Evolutionary conservation across 2,797 vertebrate species (phyloP).

Genomic region (Tamandua tetradactyla): DNA sequence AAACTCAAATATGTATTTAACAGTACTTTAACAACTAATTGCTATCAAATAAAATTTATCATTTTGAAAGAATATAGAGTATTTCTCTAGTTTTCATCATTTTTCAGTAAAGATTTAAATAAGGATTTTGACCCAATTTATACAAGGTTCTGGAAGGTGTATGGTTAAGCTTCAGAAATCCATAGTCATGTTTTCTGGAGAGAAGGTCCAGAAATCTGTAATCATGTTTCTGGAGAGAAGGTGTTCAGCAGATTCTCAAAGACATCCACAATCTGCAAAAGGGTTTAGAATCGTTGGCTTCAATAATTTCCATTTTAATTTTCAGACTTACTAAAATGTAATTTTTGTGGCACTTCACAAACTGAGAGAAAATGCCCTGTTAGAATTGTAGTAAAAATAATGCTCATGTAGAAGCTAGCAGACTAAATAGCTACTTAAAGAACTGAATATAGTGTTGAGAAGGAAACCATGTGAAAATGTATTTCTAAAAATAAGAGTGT

Average conservation of each 20-base stretch:
- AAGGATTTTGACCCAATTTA: neutral
- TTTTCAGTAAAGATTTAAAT: neutral
- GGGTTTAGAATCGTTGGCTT: neutral
- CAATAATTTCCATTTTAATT: neutral
- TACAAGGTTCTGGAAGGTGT: neutral
- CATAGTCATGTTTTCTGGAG: neutral
- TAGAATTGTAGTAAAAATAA: neutral
- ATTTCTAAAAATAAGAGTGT: conserved; percentile 8
- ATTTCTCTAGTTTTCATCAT: neutral
- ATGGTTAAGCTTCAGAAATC: neutral
- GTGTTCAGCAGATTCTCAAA: neutral
- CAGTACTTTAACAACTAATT: neutral
- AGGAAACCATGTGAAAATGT: neutral
- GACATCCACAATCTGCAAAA: neutral
- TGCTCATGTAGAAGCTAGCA: neutral
- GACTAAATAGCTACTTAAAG: neutral
- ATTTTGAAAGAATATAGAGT: neutral
- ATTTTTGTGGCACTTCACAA: neutral
- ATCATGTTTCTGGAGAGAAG: no score
- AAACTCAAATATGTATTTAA: neutral
- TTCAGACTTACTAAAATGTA: neutral
- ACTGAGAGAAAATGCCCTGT: neutral
- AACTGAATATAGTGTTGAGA: neutral
- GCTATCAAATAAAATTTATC: neutral
- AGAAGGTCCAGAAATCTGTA: neutral